These are phyloP conservation scores for Miltochrista miniata DNA, from an alignment of 2,888 invertebrate species.

Conservation along the genomic window DNA sequence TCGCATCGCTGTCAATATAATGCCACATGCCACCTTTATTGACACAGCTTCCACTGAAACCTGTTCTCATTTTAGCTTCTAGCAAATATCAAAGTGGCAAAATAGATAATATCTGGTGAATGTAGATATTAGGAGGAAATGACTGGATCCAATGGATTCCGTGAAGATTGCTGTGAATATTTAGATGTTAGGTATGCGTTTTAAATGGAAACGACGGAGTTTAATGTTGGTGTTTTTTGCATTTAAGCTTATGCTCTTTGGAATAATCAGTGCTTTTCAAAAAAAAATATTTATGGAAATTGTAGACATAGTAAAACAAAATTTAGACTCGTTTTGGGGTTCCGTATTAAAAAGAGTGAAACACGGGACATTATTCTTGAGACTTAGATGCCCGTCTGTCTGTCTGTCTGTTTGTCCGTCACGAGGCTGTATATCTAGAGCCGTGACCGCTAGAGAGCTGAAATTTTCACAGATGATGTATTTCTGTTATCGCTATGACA, in stretches of 20 bases:
- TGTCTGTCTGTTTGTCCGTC: too few species aligned
- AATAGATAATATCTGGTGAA: slow-evolving; percentile 44
- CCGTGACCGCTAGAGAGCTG: too few species aligned
- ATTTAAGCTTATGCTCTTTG: neutral
- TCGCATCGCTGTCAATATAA: neutral
- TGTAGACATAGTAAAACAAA: too few species aligned
- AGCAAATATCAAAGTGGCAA: slow-evolving; percentile 42
- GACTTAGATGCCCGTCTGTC: too few species aligned
- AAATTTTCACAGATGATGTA: too few species aligned
- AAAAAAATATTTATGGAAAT: too few species aligned
- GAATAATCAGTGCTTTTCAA: neutral
- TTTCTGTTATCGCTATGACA: too few species aligned
- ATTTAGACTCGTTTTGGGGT: too few species aligned
- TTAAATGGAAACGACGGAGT: neutral
- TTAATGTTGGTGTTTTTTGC: neutral
- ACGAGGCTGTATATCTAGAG: too few species aligned
- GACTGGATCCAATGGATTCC: slow-evolving; percentile 4
- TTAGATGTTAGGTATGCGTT: slow-evolving; percentile 1
- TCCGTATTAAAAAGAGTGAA: too few species aligned
- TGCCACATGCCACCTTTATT: neutral
- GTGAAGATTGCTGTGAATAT: slow-evolving; percentile 15
- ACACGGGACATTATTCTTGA: too few species aligned
- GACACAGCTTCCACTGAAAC: slow-evolving; percentile 30
- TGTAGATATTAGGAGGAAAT: slow-evolving; percentile 16
- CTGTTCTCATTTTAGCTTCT: slow-evolving; percentile 32